Base-by-base conservation (phyloP, 2,797 vertebrate species). In the Pelodytes ibericus region DNA sequence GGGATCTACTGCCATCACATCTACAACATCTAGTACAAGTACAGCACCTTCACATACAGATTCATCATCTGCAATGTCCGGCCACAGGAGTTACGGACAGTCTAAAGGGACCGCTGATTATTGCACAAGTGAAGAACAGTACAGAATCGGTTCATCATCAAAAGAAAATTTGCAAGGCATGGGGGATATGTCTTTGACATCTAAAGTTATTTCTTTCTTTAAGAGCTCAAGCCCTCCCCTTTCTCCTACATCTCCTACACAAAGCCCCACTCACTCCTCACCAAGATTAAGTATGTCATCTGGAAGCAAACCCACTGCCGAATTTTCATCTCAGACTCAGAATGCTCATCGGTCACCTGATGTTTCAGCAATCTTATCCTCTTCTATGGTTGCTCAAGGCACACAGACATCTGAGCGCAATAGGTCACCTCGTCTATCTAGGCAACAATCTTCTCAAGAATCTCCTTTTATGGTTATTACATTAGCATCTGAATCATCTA, bases 321-420 rank as follows among this genome's bases (percentile, higher is more conserved):
- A 99, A 83, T 95, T 98, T 86, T 99, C 97, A 51, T 96, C 95
- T 0, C 96, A 98, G 83, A 98, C 95, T 0, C 94, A 95, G 71
- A 94, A 83, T 80, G 89, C 90, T 1, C 83, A 90, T 29, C 83
- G 87, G 27, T 75, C 88, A 27, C 82, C 75, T 0, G 92, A 92
- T 59, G 83, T 83, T 75, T 89, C 90, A 1, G 4, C 79, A 2
- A 85, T 88, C 71, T 82, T 91, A 9, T 30, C 87, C 25, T 88
- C 26, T 49, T 88, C 13, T 94, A 88, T 90, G 87, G 80, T 93
- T 80, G 91, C 94, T 0, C 96, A 96, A 84, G 94, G 92, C 74
- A 92, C 92, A 0, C 96, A 96, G 68, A 89, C 91, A 0, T 88
- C 93, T 0, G 95, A 96, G 75, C 93, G 89, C 72, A 82, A 91